Percentiles rank a stretch among this genome's conserved stretches.
Conservation (phyloP, 2,888 invertebrate species). For the Tortricodes alternella region DNA sequence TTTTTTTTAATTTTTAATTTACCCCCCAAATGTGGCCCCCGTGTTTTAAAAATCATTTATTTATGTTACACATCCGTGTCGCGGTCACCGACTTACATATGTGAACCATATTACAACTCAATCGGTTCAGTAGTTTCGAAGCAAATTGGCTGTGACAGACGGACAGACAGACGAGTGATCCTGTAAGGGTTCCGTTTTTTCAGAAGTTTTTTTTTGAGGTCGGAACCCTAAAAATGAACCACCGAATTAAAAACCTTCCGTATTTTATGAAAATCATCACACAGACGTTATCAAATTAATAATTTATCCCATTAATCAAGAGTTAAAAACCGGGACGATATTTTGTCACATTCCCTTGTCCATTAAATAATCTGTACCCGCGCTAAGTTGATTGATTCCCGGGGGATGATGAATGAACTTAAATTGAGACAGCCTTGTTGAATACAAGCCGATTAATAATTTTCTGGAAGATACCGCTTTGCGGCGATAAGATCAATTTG, state of each 20-base stretch:
- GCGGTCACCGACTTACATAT: too few species aligned
- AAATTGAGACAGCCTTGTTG: constrained; percentile 30
- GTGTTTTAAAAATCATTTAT: too few species aligned
- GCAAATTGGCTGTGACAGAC: too few species aligned
- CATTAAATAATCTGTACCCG: constrained; percentile 44
- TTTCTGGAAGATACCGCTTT: neutral
- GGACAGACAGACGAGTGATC: too few species aligned
- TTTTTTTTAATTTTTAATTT: too few species aligned
- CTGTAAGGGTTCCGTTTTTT: too few species aligned
- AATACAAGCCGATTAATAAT: constrained; percentile 12
- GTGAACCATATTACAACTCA: too few species aligned
- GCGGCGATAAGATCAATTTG: neutral
- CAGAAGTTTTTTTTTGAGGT: too few species aligned
- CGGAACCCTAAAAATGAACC: too few species aligned
- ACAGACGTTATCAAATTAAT: constrained; percentile 24
- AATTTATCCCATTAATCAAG: constrained; percentile 41
- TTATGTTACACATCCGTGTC: too few species aligned
- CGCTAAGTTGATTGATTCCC: constrained; percentile 44
- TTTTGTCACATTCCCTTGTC: constrained; percentile 43
- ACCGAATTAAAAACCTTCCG: neutral
- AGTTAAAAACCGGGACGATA: constrained; percentile 39
- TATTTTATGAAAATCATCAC: constrained; percentile 1
- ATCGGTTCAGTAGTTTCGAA: too few species aligned
- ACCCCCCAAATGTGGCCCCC: too few species aligned
- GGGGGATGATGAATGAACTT: constrained; percentile 42